Evolutionary conservation across 1,140 invertebrate species (phyloP).

Genomic region (Pissodes strobi): DNA sequence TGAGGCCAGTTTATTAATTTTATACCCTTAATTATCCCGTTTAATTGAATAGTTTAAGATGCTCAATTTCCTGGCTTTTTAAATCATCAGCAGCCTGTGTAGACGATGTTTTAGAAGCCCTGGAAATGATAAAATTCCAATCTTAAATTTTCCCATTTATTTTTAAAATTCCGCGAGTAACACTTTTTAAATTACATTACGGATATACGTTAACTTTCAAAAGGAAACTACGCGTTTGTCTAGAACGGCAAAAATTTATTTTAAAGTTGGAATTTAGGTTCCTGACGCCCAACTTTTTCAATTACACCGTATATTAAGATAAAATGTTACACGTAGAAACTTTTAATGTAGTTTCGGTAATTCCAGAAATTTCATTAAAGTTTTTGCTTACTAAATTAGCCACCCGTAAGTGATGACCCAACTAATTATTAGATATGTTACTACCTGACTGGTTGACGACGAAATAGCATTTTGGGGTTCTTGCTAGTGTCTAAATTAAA

Average conservation of each 20-base stretch:
- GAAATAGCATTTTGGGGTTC: too few species aligned
- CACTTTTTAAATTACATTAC: constrained; percentile 7
- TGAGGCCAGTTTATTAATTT: too few species aligned
- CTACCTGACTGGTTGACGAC: too few species aligned
- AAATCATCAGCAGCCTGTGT: too few species aligned
- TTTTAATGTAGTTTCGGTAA: background rate
- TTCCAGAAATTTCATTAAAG: constrained; percentile 2
- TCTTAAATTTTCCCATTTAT: background rate
- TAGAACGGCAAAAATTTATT: background rate
- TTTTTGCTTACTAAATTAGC: constrained; percentile 2
- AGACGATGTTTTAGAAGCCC: too few species aligned
- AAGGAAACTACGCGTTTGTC: constrained; percentile 7
- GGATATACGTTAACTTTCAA: constrained; percentile 4
- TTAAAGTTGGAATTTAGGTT: constrained; percentile 7
- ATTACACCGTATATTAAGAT: constrained; percentile 7
- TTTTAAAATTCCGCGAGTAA: background rate
- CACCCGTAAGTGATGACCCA: too few species aligned
- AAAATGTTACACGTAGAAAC: constrained; percentile 3
- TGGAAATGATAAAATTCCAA: too few species aligned
- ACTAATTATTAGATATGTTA: too few species aligned
- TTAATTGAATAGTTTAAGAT: too few species aligned
- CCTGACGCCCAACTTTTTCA: constrained; percentile 2
- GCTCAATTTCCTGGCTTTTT: too few species aligned
- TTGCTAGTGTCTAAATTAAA: too few species aligned
- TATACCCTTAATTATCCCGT: too few species aligned